phyloP scores from a whole-genome alignment of 2,888 invertebrate genomes.

The Lydus trimaculatus region DNA sequence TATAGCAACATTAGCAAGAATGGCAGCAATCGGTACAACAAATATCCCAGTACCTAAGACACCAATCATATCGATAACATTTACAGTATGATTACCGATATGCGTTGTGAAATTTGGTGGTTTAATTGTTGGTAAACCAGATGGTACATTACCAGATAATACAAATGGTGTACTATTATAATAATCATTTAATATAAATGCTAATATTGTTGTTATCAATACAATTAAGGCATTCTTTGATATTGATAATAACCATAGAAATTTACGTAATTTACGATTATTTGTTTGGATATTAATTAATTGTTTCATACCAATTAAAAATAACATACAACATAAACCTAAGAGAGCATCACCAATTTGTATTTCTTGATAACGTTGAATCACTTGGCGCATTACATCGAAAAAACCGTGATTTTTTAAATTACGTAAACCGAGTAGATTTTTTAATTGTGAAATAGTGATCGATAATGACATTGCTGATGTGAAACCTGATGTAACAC shows the following conservation, averaged over 20 bases:
- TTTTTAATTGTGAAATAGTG: constrained; percentile 76
- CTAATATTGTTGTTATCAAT: constrained; percentile 65
- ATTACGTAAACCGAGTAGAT: constrained; percentile 71
- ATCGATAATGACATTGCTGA: constrained; percentile 85
- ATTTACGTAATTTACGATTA: constrained; percentile 62
- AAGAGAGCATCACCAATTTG: constrained; percentile 70
- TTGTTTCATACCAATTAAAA: constrained; percentile 73
- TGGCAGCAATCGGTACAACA: constrained; percentile 84
- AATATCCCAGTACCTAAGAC: constrained; percentile 79
- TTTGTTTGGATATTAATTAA: constrained; percentile 66
- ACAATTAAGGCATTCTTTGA: constrained; percentile 83
- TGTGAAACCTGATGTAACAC: constrained; percentile 85
- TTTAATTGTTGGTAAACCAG: constrained; percentile 69
- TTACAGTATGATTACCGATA: constrained; percentile 68
- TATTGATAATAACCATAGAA: constrained; percentile 77
- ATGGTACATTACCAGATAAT: constrained; percentile 67
- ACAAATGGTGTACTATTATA: constrained; percentile 68
- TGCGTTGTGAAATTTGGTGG: constrained; percentile 64
- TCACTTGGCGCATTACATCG: constrained; percentile 66
- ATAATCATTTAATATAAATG: constrained; percentile 33
- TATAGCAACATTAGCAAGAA: constrained; percentile 92
- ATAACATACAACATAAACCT: constrained; percentile 70
- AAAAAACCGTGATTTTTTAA: constrained; percentile 73
- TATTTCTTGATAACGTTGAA: constrained; percentile 62
- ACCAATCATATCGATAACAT: constrained; percentile 72